These are phyloP conservation scores for Acheta domesticus DNA, from an alignment of 2,888 invertebrate species.

Conservation along the genomic window DNA sequence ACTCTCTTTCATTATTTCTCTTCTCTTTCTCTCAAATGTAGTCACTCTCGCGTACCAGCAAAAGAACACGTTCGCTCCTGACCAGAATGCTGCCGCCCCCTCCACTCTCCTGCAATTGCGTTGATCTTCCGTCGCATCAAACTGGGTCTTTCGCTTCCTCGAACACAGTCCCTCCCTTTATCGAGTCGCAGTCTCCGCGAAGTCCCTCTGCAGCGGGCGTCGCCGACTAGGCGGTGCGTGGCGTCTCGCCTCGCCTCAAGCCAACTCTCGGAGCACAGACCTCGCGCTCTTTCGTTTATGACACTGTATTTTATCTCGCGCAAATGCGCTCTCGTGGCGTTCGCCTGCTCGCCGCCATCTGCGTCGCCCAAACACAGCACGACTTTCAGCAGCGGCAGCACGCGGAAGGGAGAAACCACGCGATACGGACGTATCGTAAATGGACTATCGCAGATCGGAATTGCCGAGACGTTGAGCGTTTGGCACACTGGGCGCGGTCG, in stretches of 20 bases:
- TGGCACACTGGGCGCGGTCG: background rate
- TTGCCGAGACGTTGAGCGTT: background rate
- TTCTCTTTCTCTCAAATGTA: no score
- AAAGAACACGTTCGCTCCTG: no score
- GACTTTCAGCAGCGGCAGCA: background rate
- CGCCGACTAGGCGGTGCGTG: no score
- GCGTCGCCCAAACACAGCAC: background rate
- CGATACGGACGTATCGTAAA: background rate
- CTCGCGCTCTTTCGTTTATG: background rate
- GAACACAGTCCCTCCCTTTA: no score
- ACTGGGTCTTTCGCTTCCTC: no score
- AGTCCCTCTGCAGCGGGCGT: no score
- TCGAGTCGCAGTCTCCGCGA: no score
- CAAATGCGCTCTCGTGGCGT: background rate
- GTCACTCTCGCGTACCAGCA: no score
- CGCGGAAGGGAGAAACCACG: background rate
- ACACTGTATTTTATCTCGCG: background rate
- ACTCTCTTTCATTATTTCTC: no score
- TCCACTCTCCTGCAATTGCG: no score
- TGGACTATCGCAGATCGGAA: background rate
- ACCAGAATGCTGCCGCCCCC: no score
- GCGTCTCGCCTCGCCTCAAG: background rate
- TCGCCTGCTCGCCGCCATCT: background rate
- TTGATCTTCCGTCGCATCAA: no score
- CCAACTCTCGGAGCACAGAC: background rate